phyloP scores from a whole-genome alignment of 2,888 invertebrate species.

The Magallana nippona region DNA sequence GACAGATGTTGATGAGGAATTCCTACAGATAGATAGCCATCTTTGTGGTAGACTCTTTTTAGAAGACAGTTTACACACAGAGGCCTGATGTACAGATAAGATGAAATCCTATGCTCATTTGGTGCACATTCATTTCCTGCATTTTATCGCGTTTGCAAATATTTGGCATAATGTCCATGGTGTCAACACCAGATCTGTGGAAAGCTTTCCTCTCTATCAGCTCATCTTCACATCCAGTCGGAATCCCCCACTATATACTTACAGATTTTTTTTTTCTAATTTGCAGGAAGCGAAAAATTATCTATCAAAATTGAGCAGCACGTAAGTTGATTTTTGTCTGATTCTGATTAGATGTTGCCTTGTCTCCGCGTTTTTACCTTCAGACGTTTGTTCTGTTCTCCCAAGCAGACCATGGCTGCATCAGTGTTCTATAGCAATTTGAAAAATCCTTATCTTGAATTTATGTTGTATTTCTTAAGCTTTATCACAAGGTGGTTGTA shows the following conservation, averaged over 20 bases:
- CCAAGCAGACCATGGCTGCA: background rate
- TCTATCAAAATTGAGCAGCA: slow-evolving; percentile 62
- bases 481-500: slow-evolving; percentile 33
- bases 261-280: slow-evolving; percentile 41
- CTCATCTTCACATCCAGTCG: slow-evolving; percentile 20
- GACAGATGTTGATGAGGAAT: background rate
- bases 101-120: slow-evolving; percentile 12
- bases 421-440: slow-evolving; percentile 20
- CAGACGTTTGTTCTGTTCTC: background rate
- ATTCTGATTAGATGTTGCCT: slow-evolving; percentile 4
- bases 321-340: slow-evolving; percentile 57
- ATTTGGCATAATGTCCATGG: slow-evolving; percentile 32
- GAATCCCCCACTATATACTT: background rate
- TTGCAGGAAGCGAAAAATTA: slow-evolving; percentile 72
- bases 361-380: slow-evolving; percentile 22
- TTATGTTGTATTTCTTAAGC: slow-evolving; percentile 28
- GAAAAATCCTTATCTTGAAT: slow-evolving; percentile 36
- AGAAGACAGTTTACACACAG: slow-evolving; percentile 1
- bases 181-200: slow-evolving; percentile 27
- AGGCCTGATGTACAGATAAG: slow-evolving; percentile 23
- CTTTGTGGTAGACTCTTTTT: background rate
- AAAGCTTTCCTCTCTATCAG: slow-evolving; percentile 29
- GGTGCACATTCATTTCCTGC: slow-evolving; percentile 13
- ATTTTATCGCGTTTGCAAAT: slow-evolving; percentile 26
- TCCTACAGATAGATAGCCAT: background rate